Evolutionary conservation across 2,797 vertebrate species (phyloP), one percentile per base, ranked within the genome.

Genomic region (Micropoecilia bifurca): DNA sequence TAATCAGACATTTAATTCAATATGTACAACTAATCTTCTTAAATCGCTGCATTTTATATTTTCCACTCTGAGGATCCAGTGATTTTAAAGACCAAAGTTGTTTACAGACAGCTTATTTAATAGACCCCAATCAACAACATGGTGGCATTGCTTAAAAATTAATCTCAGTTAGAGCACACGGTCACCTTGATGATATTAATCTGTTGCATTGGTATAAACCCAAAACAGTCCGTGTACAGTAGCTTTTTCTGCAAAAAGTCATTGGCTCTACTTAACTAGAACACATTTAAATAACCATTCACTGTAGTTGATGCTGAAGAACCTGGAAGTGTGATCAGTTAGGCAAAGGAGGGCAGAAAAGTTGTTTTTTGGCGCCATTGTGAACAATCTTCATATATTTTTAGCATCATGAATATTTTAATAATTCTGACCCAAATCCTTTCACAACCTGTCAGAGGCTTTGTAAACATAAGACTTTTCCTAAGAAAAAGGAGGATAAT

Each of bases 1-100:
- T 68, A 7, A 87, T 92, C 77, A 82, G 30, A 92, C 85, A 53
- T 94, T 94, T 92, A 90, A 89, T 95, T 92, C 79, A 87, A 81
- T 93, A 93, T 94, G 75, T 95, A 94, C 93, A 95, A 84, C 88
- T 91, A 90, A 71, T 77, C n/a, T 83, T 81, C 89, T 76, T 87
- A 87, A 90, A 92, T 76, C 90, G 88, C 89, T 88, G 85, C 84
- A 89, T 86, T 88, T 88, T 41, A 82, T 80, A 90, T 85, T 85
- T 66, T 86, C 50, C 80, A 90, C 76, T 83, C 53, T 76, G 71
- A 82, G 69, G 87, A 50, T 53, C 57, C 61, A 76, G 79, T 14
- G 39, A n/a, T 71, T 81, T 47, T 43, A 36, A 83, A 71, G 53
- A 84, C 28, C 50, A 6, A 30, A 77, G 20, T 71, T 7, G 84